Evolutionary conservation across 2,113 vertebrate species (phyloP).

Genomic region (Azemiops feae): DNA sequence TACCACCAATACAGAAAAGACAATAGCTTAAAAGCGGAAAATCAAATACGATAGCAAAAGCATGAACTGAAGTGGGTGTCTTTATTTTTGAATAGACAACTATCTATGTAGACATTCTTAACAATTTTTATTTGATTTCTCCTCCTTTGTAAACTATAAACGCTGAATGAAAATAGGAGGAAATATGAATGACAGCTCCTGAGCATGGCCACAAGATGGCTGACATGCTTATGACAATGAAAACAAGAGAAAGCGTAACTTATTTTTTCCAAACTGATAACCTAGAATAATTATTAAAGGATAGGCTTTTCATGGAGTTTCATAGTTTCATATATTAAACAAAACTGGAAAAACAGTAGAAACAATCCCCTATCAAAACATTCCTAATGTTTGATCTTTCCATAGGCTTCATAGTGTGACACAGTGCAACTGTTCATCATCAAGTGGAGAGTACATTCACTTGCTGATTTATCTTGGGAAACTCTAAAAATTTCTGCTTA

Average conservation of each 20-base stretch:
- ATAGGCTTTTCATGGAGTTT: neutral
- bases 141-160: neutral
- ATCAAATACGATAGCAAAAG: neutral
- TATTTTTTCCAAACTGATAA: accelerated
- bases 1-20: accelerated
- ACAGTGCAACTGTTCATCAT: neutral
- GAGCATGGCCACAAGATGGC: slow-evolving; percentile 36
- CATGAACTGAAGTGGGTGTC: neutral
- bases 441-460: neutral
- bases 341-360: neutral
- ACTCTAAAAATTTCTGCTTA: neutral
- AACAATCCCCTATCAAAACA: too few species aligned
- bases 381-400: neutral
- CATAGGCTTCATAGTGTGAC: neutral
- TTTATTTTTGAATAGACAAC: neutral
- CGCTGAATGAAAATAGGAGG: neutral
- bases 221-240: neutral
- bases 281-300: neutral
- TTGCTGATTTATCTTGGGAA: neutral
- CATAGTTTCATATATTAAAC: neutral
- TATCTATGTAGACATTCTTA: neutral
- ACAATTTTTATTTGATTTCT: neutral
- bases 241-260: neutral
- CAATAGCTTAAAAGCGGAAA: neutral
- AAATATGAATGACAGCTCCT: neutral